Percentiles rank a stretch among this genome's conserved stretches.
These are phyloP conservation scores for Brachypteracias leptosomus DNA, from an alignment of 2,113 vertebrate species.

Conservation along the genomic window DNA sequence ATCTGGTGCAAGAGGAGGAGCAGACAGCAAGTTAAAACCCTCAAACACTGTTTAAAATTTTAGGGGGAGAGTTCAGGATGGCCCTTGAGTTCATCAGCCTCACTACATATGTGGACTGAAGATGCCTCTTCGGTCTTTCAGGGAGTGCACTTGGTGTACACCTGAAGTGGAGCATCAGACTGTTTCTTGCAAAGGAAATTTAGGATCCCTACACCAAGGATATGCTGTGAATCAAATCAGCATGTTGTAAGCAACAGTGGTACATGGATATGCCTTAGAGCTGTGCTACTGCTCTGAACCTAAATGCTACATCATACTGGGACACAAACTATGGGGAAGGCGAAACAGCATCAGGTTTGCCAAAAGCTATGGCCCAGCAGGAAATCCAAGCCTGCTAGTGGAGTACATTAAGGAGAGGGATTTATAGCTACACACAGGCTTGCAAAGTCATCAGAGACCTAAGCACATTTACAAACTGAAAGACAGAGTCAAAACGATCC, in stretches of 20 bases:
- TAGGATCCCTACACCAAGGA: background rate
- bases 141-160: background rate
- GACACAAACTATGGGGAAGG: background rate
- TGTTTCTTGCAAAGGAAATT: background rate
- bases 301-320: fast-evolving
- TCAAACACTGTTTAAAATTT: too few species aligned
- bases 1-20: background rate
- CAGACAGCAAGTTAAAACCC: background rate
- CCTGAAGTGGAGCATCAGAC: background rate
- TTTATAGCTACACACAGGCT: background rate
- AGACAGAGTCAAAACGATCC: background rate
- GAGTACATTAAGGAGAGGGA: background rate
- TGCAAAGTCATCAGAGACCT: background rate
- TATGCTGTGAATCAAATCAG: background rate
- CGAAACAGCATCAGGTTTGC: background rate
- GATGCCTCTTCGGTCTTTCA: background rate
- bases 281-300: background rate
- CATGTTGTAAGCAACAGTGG: fast-evolving
- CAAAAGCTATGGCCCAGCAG: background rate
- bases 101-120: too few species aligned
- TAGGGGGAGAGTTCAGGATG: background rate
- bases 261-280: background rate
- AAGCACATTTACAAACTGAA: background rate
- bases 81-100: background rate
- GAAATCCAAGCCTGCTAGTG: background rate